Conservation (phyloP, 1,140 invertebrate genomes). For the Agrilus planipennis region DNA sequence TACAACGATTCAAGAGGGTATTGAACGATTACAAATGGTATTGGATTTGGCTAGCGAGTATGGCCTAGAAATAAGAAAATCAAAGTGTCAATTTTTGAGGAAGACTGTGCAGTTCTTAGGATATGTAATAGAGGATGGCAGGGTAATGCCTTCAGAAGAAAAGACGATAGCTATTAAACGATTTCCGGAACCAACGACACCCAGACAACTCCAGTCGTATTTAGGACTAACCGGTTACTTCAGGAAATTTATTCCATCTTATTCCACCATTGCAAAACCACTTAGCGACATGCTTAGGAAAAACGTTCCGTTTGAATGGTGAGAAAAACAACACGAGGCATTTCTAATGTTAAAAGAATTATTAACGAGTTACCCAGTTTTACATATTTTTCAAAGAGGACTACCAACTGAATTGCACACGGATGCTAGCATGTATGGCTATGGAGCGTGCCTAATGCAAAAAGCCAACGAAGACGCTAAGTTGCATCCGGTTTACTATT, state of each 20-base stretch:
- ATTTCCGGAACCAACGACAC: neutral
- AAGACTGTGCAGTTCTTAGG: neutral
- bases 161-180: constrained; percentile 1
- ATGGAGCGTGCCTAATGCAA: constrained; percentile 27
- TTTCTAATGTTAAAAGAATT: constrained; percentile 5
- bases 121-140: neutral
- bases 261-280: constrained; percentile 19
- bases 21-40: constrained; percentile 1
- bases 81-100: constrained; percentile 12
- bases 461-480: constrained; percentile 15
- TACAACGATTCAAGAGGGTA: neutral
- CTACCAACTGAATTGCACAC: constrained; percentile 24
- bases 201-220: constrained; percentile 1
- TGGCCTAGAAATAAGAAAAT: constrained; percentile 8
- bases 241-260: constrained; percentile 26
- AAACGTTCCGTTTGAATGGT: constrained; percentile 17
- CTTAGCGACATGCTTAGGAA: constrained; percentile 24
- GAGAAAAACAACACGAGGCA: constrained; percentile 3
- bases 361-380: constrained; percentile 15
- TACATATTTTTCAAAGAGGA: constrained; percentile 26
- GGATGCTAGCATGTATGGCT: constrained; percentile 17
- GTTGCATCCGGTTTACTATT: constrained; percentile 32
- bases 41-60: constrained; percentile 12
- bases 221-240: constrained; percentile 17
- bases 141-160: neutral